phyloP scores from a whole-genome alignment of 1,140 invertebrate species.

The Macrobrachium nipponense region DNA sequence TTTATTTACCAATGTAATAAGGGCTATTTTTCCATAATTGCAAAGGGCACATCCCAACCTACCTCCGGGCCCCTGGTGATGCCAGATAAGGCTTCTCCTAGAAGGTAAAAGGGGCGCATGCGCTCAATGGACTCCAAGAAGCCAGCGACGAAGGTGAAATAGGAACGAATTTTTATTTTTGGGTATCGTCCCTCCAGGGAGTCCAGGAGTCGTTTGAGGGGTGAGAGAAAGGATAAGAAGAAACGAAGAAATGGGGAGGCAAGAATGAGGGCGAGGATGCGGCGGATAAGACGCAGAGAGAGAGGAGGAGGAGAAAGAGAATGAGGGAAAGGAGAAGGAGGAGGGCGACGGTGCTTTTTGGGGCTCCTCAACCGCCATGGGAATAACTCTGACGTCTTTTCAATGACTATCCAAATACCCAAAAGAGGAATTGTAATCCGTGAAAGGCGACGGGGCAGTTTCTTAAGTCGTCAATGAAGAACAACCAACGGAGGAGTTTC shows the following conservation, averaged over 20 bases:
- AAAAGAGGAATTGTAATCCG: too few relatives aligned
- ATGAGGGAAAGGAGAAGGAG: background rate
- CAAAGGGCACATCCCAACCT: constrained; percentile 5
- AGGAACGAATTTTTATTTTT: too few relatives aligned
- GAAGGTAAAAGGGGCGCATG: background rate
- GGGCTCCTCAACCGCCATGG: too few relatives aligned
- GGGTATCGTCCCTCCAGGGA: too few relatives aligned
- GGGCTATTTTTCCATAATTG: background rate
- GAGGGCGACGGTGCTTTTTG: too few relatives aligned
- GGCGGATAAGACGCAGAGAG: background rate
- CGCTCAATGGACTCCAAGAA: too few relatives aligned
- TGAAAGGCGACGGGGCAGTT: too few relatives aligned
- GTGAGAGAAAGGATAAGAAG: background rate
- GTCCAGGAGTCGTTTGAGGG: background rate
- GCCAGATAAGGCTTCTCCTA: background rate
- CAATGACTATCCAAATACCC: too few relatives aligned
- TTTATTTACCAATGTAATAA: background rate
- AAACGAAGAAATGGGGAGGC: background rate
- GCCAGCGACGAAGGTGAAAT: too few relatives aligned
- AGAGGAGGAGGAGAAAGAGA: background rate
- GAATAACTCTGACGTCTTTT: too few relatives aligned
- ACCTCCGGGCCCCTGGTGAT: constrained; percentile 12
- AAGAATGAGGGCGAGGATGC: background rate
- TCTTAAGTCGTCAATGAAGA: too few relatives aligned
- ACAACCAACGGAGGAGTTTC: too few relatives aligned